A percentile compares a stretch with the other conserved stretches of the same genome.
These are phyloP conservation scores for Drosophila bifasciata DNA, from an alignment of 1,140 invertebrate species.

Conservation along the genomic window DNA sequence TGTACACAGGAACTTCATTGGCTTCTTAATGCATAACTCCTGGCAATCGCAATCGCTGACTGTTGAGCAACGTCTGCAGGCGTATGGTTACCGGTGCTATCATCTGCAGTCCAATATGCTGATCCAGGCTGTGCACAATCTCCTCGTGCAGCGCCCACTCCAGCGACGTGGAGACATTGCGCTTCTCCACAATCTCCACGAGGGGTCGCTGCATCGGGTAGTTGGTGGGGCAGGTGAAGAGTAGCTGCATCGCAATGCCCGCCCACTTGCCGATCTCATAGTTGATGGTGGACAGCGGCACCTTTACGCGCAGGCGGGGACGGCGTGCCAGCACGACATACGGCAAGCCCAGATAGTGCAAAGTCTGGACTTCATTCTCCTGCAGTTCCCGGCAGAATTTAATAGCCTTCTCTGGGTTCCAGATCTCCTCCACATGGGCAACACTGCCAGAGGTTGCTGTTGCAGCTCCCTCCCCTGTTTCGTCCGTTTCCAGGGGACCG, in stretches of 20 bases:
- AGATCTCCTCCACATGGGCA: neutral
- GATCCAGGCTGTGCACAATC: slow-evolving; percentile 46
- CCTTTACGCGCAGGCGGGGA: slow-evolving; percentile 41
- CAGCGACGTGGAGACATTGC: slow-evolving; percentile 48
- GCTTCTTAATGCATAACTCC: neutral
- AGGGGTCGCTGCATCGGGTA: slow-evolving; percentile 55
- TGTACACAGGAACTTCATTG: too few relatives aligned
- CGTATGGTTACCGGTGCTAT: slow-evolving; percentile 59
- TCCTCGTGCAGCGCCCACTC: slow-evolving; percentile 42
- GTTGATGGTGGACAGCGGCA: slow-evolving; percentile 59
- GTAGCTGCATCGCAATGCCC: slow-evolving; percentile 54
- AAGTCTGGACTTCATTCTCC: slow-evolving; percentile 56
- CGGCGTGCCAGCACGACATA: slow-evolving; percentile 55
- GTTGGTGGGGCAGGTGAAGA: slow-evolving; percentile 52
- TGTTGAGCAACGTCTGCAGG: slow-evolving; percentile 63
- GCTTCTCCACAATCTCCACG: slow-evolving; percentile 59
- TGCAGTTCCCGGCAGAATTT: slow-evolving; percentile 45
- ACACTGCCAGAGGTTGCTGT: too few relatives aligned
- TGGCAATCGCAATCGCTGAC: slow-evolving; percentile 7
- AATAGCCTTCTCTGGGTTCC: slow-evolving; percentile 4
- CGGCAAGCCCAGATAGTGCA: slow-evolving; percentile 65
- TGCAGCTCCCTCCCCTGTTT: too few relatives aligned
- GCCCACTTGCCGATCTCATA: slow-evolving; percentile 33
- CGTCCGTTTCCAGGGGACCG: too few relatives aligned
- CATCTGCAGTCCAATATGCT: slow-evolving; percentile 68